These are phyloP conservation scores for Myrmophylax atrothorax DNA, from an alignment of 2,113 vertebrate species.

Conservation along the genomic window DNA sequence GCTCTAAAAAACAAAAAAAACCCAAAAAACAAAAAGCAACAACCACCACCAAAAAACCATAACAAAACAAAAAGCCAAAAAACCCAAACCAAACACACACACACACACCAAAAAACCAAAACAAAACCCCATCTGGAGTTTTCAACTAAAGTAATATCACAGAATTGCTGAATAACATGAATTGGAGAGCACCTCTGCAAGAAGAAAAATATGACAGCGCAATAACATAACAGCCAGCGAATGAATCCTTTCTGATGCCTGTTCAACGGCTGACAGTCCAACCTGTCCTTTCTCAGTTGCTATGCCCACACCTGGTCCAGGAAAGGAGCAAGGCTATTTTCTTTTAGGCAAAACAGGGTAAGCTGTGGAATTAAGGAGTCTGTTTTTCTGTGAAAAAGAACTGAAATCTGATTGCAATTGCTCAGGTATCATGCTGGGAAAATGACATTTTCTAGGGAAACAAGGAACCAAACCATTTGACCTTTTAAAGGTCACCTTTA, in stretches of 20 bases:
- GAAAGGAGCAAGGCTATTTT: not conserved
- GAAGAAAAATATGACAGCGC: not conserved
- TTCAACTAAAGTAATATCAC: not conserved
- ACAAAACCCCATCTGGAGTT: not conserved
- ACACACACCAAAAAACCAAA: not conserved
- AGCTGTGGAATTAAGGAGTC: not conserved
- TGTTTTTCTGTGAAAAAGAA: not conserved
- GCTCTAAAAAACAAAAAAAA: not conserved
- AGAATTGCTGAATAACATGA: not conserved
- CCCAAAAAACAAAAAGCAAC: not conserved
- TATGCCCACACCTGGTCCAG: not conserved
- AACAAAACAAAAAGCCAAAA: too few relatives aligned
- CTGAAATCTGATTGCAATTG: not conserved
- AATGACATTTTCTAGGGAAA: constrained; percentile 19
- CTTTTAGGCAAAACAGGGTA: not conserved
- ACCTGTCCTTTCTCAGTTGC: not conserved
- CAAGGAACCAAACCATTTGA: not conserved
- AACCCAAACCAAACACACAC: too few relatives aligned
- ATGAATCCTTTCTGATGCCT: not conserved
- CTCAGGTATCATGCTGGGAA: not conserved
- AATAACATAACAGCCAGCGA: not conserved
- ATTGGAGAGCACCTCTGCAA: not conserved
- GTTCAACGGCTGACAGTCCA: not conserved
- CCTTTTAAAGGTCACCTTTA: constrained; percentile 26
- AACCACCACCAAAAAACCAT: not conserved